Percentiles rank a stretch among this genome's conserved stretches.
These are phyloP conservation scores for Ctenosaura bakeri DNA, from an alignment of 2,797 vertebrate species.

Conservation along the genomic window DNA sequence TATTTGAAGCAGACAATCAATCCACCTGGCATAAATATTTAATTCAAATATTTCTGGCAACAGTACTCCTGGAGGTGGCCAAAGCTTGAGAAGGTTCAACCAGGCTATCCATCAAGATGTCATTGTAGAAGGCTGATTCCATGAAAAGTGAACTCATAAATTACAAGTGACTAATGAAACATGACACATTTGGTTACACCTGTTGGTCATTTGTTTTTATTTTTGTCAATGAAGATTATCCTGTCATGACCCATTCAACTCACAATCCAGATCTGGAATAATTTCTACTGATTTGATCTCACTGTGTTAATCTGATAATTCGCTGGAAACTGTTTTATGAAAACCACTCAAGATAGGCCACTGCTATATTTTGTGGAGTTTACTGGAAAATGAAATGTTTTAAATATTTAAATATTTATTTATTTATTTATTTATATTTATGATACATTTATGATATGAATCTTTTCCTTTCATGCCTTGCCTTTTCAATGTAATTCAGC, in stretches of 20 bases:
- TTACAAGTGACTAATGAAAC: background rate
- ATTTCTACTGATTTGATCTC: background rate
- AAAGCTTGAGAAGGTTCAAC: too few species aligned
- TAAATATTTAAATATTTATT: too few species aligned
- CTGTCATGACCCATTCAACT: background rate
- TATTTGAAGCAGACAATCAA: too few species aligned
- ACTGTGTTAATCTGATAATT: background rate
- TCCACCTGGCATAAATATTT: too few species aligned
- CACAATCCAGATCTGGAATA: background rate
- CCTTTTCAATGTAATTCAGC: background rate
- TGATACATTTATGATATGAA: background rate
- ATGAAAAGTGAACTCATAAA: background rate
- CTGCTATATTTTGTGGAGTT: background rate
- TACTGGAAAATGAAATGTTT: too few species aligned
- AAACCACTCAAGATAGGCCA: background rate
- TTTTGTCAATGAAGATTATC: background rate
- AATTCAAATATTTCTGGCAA: too few species aligned
- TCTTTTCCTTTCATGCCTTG: background rate
- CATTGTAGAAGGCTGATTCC: too few species aligned
- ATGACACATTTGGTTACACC: background rate
- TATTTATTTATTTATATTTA: too few species aligned
- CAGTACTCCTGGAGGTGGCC: too few species aligned
- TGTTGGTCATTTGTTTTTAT: background rate
- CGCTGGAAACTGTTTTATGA: background rate
- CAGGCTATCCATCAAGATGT: too few species aligned